These are phyloP conservation scores for Tenebrio molitor DNA, from an alignment of 1,140 invertebrate species.

Conservation along the genomic window DNA sequence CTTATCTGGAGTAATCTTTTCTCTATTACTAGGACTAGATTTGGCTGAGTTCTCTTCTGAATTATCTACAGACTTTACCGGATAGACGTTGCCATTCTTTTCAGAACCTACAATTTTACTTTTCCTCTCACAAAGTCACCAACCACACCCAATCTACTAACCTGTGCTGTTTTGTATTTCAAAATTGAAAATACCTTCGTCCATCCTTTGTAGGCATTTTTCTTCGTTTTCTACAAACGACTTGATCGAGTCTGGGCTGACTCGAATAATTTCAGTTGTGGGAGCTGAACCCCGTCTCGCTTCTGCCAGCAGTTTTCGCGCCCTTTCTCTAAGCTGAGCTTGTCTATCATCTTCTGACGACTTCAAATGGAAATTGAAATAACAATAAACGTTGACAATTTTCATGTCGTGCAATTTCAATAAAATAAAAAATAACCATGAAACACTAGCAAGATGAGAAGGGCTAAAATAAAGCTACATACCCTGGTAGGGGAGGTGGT, in stretches of 20 bases:
- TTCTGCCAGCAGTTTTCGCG: conserved; percentile 90
- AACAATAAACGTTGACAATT: too few relatives aligned
- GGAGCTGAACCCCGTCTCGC: conserved; percentile 76
- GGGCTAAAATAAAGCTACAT: conserved; percentile 48
- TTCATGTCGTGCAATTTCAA: not conserved
- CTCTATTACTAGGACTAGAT: conserved; percentile 68
- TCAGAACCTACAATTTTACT: conserved; percentile 52
- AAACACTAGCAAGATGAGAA: conserved; percentile 25
- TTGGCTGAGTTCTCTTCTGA: conserved; percentile 57
- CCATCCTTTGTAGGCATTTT: conserved; percentile 48
- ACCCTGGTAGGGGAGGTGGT: conserved; percentile 60
- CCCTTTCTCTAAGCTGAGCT: conserved; percentile 86
- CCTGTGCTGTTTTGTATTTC: conserved; percentile 45
- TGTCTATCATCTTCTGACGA: conserved; percentile 87
- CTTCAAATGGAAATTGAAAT: not conserved
- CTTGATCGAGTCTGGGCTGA: conserved; percentile 55
- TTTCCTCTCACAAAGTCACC: not conserved
- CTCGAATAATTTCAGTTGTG: conserved; percentile 60
- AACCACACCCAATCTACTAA: conserved; percentile 46
- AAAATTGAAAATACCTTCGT: conserved; percentile 51
- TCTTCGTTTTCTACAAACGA: conserved; percentile 56
- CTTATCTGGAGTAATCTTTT: conserved; percentile 78
- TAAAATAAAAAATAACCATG: conserved; percentile 19
- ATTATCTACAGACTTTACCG: conserved; percentile 48
- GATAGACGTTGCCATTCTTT: conserved; percentile 58